Percentiles rank a stretch among this genome's conserved stretches.
Conservation (phyloP, 2,888 invertebrate genomes). For the Chaetogeoica ovagalla region DNA sequence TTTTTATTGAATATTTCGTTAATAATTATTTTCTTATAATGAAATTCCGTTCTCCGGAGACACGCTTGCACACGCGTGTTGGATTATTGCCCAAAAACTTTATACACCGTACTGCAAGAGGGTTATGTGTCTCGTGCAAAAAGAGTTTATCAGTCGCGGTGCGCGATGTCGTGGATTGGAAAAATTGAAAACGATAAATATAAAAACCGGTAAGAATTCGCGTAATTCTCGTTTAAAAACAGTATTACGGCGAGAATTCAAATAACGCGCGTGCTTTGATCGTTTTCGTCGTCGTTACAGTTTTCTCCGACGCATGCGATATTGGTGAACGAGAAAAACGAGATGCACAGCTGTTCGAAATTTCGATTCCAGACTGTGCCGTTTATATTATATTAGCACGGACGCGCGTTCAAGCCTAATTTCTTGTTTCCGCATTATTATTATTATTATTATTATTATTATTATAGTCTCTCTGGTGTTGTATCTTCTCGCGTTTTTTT, state of each 20-base stretch:
- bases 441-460: neutral
- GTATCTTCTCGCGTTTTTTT: neutral
- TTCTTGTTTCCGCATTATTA: slow-evolving; percentile 7
- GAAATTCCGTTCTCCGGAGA: neutral
- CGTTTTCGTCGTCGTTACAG: neutral
- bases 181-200: too few relatives aligned
- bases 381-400: neutral
- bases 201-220: too few relatives aligned
- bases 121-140: too few relatives aligned
- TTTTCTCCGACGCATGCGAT: neutral
- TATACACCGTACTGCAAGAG: neutral
- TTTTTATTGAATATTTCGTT: neutral
- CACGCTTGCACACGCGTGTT: neutral
- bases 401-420: neutral
- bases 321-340: neutral
- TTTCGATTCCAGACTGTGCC: slow-evolving; percentile 16
- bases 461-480: neutral
- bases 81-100: neutral
- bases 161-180: too few relatives aligned
- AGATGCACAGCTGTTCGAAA: slow-evolving; percentile 13
- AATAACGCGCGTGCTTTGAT: slow-evolving; percentile 4
- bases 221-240: too few relatives aligned
- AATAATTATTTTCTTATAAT: neutral
- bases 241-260: too few relatives aligned
- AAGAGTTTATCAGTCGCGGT: too few relatives aligned